phyloP scores from a whole-genome alignment of 2,797 vertebrate genomes.

The Vespertilio murinus region DNA sequence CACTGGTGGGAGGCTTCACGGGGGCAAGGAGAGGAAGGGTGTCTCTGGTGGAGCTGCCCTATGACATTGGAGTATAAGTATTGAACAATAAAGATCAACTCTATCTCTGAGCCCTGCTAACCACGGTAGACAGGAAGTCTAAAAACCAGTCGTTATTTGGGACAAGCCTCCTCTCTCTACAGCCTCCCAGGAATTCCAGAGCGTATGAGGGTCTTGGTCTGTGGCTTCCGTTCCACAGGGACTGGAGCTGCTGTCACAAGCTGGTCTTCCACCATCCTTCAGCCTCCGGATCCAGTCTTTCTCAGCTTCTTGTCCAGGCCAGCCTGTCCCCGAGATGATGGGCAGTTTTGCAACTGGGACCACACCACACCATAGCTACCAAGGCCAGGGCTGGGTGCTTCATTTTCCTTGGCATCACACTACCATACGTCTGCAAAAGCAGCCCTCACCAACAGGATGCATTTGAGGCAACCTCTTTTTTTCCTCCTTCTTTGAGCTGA shows the following conservation, averaged over 20 bases:
- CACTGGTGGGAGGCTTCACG: not conserved
- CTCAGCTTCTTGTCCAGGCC: not conserved
- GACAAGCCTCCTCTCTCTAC: not conserved
- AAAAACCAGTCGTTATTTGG: not conserved
- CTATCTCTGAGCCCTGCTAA: not conserved
- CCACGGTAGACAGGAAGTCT: not conserved
- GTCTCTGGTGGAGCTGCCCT: not conserved
- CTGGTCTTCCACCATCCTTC: not conserved
- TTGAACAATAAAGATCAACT: not conserved
- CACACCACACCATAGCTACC: rapidly evolving
- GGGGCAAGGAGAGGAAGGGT: not conserved
- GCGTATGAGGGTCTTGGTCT: not conserved
- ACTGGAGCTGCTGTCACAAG: not conserved
- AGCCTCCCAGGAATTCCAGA: not conserved
- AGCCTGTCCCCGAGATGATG: not conserved
- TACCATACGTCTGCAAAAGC: not conserved
- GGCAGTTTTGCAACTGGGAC: not conserved
- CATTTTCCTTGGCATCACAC: not conserved
- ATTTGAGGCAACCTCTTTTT: not conserved
- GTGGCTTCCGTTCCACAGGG: not conserved
- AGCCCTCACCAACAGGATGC: not conserved
- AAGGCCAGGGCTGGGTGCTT: no score
- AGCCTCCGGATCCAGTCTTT: not conserved
- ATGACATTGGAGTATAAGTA: not conserved
- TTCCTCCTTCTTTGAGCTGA: not conserved